Evolutionary conservation across 92 coral and sea anemone species (phyloP).

Genomic region (Chrysogorgia sp.): DNA sequence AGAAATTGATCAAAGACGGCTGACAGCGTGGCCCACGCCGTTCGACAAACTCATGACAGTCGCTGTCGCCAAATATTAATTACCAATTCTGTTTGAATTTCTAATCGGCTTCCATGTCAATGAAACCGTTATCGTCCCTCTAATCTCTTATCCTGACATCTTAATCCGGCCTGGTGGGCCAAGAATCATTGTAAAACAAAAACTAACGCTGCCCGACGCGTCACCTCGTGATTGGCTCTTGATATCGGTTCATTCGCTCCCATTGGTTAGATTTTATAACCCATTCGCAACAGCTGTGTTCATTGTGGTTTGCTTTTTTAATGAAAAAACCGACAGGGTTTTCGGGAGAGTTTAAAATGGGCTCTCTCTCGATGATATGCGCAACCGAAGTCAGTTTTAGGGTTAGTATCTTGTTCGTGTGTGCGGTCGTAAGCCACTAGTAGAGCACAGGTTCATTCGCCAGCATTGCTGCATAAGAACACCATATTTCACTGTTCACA

Average conservation of each 20-base stretch:
- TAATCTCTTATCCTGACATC: slow-evolving; percentile 41
- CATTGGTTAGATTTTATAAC: slow-evolving; percentile 1
- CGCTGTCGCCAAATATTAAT: not conserved
- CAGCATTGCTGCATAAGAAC: too few species aligned
- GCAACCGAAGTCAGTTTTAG: too few species aligned
- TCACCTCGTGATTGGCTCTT: slow-evolving; percentile 16
- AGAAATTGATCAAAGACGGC: too few species aligned
- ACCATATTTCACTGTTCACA: too few species aligned
- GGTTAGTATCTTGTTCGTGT: too few species aligned
- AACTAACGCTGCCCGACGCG: slow-evolving; percentile 1
- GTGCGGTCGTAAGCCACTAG: too few species aligned
- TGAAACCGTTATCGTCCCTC: slow-evolving; percentile 1
- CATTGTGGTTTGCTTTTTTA: not conserved
- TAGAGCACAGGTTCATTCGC: too few species aligned
- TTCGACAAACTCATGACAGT: slow-evolving; percentile 5
- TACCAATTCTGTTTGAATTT: slow-evolving; percentile 28
- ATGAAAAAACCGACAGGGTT: not conserved
- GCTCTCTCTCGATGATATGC: not conserved
- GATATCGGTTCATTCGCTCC: not conserved
- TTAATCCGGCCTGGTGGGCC: slow-evolving; percentile 38
- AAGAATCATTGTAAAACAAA: not conserved
- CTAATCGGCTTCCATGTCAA: slow-evolving; percentile 37
- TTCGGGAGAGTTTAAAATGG: not conserved
- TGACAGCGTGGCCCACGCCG: slow-evolving; percentile 48
- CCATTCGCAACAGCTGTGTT: not conserved